Conservation (phyloP, 2,113 vertebrate genomes). For the Hippocampus zosterae region DNA sequence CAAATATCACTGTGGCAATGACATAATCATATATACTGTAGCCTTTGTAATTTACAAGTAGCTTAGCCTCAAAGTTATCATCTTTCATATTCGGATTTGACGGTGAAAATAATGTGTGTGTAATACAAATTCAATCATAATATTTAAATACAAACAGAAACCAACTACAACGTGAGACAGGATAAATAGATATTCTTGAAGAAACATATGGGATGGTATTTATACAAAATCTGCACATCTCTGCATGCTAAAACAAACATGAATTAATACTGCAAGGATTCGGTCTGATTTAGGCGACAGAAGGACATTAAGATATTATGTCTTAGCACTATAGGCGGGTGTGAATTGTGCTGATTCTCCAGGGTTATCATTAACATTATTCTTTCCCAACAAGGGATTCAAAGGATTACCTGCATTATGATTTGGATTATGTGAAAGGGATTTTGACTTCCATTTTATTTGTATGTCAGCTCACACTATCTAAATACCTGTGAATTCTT, state of each 20-base stretch:
- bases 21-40: too few relatives aligned
- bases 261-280: neutral
- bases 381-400: slow-evolving; percentile 21
- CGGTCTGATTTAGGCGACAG: neutral
- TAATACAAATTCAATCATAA: too few relatives aligned
- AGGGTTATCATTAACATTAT: slow-evolving; percentile 28
- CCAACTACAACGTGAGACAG: too few relatives aligned
- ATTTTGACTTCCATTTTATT: slow-evolving; percentile 19
- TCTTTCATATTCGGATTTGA: too few relatives aligned
- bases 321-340: slow-evolving; percentile 41
- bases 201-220: neutral
- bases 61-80: too few relatives aligned
- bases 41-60: too few relatives aligned
- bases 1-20: too few relatives aligned
- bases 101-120: too few relatives aligned
- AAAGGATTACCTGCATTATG: slow-evolving; percentile 34
- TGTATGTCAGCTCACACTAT: neutral
- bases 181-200: neutral
- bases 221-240: neutral
- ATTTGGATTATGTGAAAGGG: slow-evolving; percentile 35
- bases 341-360: slow-evolving; percentile 50
- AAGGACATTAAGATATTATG: neutral
- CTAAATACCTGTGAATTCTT: neutral
- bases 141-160: too few relatives aligned
- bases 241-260: neutral